Evolutionary conservation across 2,797 vertebrate genomes (phyloP).

Genomic region (Enteromius mattozi): DNA sequence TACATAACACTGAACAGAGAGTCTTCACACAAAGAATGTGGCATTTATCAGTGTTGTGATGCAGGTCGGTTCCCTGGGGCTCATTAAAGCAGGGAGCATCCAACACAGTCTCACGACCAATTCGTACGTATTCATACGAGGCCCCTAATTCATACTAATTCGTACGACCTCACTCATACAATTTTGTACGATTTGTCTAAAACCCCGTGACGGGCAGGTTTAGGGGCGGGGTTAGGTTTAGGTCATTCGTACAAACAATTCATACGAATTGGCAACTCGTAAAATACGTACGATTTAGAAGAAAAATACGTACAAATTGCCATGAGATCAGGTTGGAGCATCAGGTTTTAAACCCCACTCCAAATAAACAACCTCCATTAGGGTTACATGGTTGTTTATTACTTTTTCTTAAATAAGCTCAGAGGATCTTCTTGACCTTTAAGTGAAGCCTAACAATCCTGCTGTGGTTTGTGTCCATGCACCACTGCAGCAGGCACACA

Average conservation of each 20-base stretch:
- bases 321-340: background rate
- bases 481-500: constrained; percentile 37
- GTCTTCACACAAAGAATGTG: background rate
- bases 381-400: background rate
- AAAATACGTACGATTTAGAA: no score
- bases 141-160: no score
- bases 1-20: background rate
- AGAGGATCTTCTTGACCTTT: constrained; percentile 11
- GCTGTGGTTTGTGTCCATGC: background rate
- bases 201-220: no score
- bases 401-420: constrained; percentile 22
- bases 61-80: background rate
- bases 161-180: no score
- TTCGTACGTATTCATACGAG: no score
- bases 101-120: no score
- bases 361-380: constrained; percentile 19
- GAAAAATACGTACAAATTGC: no score
- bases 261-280: no score
- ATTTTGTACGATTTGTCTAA: no score
- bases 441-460: background rate
- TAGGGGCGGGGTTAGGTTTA: no score
- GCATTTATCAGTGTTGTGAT: background rate
- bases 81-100: constrained; percentile 11
- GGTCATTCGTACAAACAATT: no score
- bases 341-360: constrained; percentile 26